Base-by-base conservation (phyloP, 2,113 vertebrate species). In the Rousettus leschenaultii region DNA sequence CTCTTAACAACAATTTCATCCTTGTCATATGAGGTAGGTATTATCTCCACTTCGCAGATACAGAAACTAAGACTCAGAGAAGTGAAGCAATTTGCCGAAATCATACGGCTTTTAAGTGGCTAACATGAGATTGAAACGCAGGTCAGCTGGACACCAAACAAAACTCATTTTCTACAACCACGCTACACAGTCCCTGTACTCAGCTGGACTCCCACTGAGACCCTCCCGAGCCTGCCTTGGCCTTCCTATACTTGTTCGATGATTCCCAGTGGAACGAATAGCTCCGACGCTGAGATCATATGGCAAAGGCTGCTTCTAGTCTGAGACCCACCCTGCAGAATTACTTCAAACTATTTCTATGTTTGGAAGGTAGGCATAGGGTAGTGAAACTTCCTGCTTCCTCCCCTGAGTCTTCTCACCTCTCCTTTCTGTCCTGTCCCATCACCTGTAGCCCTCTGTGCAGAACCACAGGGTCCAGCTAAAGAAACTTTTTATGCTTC, bases 371-470 rank as follows among this genome's bases (percentile, higher is more conserved):
- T 63, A n/a, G 19, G 15, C 61, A 53, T 5, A 43, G 33, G n/a
- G 88, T 96, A 94, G 91, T 77, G 88, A 91, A 91, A 96, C 85
- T 84, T 83, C 14, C 65, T 53, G 65, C 82, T 97, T 95, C 91
- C 82, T 96, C 40, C 35, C 43, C 28, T 61, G 79, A 59, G 57
- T 87, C 79, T 92, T 82, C 59, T 96, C 57, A 33, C 19, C 65
- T 92, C 15, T 94, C 38, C 40, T 89, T 71, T 75, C 80, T 73
- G 65, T 73, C 80, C 40, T 65, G 28, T n/a, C 43, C 30, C 30
- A 18, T 96, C 80, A 92, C 55, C 83, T 89, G 38, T 33, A 48
- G 45, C 22, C 51, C 65, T 90, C 22, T 22, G 43, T 19, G 65
- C 55, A 95, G 68, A 89, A 30, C 30, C 48, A 30, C 33, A 12